A percentile compares a stretch with the other conserved stretches of the same genome.
Evolutionary conservation across 2,113 vertebrate genomes (phyloP).

Genomic region (Trochalopteron elliotii): DNA sequence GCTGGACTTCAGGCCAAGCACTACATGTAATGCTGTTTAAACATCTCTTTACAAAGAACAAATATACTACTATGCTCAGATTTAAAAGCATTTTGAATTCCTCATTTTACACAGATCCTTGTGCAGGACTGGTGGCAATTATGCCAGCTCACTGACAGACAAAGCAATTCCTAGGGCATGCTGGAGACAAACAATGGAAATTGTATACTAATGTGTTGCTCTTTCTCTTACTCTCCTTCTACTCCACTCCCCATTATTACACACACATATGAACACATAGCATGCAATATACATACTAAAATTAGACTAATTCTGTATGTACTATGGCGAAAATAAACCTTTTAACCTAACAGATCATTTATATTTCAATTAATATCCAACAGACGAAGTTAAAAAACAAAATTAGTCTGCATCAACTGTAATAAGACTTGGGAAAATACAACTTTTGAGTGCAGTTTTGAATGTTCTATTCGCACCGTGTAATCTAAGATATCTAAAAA

Average conservation of each 20-base stretch:
- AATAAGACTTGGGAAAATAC: neutral
- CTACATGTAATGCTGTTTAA: neutral
- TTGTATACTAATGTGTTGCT: fast-evolving
- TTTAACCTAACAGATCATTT: neutral
- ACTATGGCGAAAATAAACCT: neutral
- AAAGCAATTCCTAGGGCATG: neutral
- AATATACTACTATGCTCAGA: neutral
- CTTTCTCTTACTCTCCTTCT: neutral
- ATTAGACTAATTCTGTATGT: neutral
- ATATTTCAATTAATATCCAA: neutral
- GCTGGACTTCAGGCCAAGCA: neutral
- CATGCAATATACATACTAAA: neutral
- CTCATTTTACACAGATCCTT: neutral
- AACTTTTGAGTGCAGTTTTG: neutral
- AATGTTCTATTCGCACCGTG: fast-evolving
- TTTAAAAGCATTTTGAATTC: neutral
- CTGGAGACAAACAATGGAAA: neutral
- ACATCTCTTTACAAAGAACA: neutral
- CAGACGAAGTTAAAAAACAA: neutral
- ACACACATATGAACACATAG: neutral
- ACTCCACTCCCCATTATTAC: neutral
- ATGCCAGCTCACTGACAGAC: neutral
- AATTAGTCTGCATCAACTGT: neutral
- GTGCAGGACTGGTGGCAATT: neutral
- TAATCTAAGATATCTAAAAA: neutral